Evolutionary conservation across 2,113 vertebrate species (phyloP).

Genomic region (Gymnobelideus leadbeateri): DNA sequence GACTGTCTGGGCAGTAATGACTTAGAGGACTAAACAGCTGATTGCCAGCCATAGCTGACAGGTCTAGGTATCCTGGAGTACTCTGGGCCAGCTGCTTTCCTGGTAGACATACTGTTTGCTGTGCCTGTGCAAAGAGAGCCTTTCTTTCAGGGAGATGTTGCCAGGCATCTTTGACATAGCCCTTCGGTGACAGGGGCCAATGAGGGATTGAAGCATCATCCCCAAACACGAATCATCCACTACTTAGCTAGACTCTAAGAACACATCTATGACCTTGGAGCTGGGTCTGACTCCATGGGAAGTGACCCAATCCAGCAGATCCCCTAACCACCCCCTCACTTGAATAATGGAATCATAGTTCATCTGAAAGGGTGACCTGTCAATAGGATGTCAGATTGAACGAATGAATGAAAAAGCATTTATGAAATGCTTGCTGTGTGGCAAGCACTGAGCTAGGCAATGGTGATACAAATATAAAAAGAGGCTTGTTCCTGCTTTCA

Average conservation of each 20-base stretch:
- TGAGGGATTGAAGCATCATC: background rate
- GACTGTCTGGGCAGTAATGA: slow-evolving; percentile 5
- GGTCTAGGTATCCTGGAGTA: background rate
- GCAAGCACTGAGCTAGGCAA: background rate
- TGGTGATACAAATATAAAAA: background rate
- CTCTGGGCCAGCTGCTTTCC: background rate
- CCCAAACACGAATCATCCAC: background rate
- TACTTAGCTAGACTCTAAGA: background rate
- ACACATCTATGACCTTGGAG: background rate
- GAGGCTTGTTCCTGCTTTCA: background rate
- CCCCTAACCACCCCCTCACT: background rate
- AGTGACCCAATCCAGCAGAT: background rate
- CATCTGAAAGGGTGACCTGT: background rate
- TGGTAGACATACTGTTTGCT: background rate
- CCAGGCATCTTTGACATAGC: background rate
- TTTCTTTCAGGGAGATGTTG: background rate
- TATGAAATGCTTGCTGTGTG: background rate
- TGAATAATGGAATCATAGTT: background rate
- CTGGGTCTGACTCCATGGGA: background rate
- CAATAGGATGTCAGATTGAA: background rate
- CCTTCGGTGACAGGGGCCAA: background rate
- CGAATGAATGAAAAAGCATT: background rate
- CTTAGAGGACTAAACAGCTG: slow-evolving; percentile 42
- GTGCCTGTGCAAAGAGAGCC: background rate
- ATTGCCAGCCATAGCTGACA: slow-evolving; percentile 22